Evolutionary conservation across 2,888 invertebrate species (phyloP).

Genomic region (Caenorhabditis zanzibari): DNA sequence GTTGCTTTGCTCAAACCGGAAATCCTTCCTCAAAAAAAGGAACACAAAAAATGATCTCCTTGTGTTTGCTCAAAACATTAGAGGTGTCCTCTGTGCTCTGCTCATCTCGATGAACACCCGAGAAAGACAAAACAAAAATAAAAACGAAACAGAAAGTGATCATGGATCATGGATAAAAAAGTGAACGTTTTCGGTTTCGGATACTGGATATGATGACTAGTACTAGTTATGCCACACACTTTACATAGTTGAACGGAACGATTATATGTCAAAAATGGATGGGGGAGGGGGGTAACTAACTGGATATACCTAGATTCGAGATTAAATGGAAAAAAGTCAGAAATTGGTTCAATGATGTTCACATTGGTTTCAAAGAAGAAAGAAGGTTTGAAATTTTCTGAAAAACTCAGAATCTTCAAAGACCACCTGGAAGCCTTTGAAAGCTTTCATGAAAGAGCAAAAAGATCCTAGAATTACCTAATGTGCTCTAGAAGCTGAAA

Average conservation of each 20-base stretch:
- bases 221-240: conserved; percentile 30
- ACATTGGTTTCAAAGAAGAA: too few relatives aligned
- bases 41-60: not conserved
- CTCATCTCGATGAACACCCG: not conserved
- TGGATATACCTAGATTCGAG: conserved; percentile 7
- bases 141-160: not conserved
- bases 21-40: too few relatives aligned
- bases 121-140: not conserved
- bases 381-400: too few relatives aligned
- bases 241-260: conserved; percentile 29
- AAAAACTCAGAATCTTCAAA: too few relatives aligned
- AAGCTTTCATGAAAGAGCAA: too few relatives aligned
- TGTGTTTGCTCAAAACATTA: conserved; percentile 48
- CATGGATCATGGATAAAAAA: not conserved
- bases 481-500: not conserved
- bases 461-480: too few relatives aligned
- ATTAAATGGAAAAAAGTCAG: not conserved
- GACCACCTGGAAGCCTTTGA: too few relatives aligned
- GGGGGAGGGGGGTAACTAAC: not conserved
- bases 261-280: conserved; percentile 2
- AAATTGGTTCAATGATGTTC: not conserved
- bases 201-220: conserved; percentile 11
- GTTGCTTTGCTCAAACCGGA: not conserved
- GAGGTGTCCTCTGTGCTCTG: not conserved
- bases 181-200: not conserved